Base-by-base conservation (phyloP, 2,888 invertebrate species). In the Octodonta nipae region DNA sequence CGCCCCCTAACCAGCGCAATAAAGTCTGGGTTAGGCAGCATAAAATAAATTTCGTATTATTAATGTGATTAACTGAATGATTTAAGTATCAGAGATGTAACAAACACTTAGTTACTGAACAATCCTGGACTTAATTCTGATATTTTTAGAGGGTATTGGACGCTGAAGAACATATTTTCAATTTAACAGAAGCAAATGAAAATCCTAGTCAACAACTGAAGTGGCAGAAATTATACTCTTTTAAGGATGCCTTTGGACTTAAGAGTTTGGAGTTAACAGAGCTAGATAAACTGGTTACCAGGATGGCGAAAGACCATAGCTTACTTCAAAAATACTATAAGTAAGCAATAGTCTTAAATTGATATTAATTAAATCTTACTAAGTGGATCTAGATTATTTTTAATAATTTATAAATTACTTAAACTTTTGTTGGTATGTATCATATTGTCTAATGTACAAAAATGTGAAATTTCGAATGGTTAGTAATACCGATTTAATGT, bases 141-240 rank as follows among this genome's bases (percentile, higher is more conserved):
- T 33, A 30, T 4, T 36, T 40, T 6, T 26, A 80, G 79, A 65
- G 63, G 42, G 71, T 81, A 0, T 51, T 69, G 15, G 75, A 78
- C 47, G 72, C 75, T 33, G 67, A 75, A 4, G 79, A 76, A 34
- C 86, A 76, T 67, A 74, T 73, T 5, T 78, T 80, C 52, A 82
- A 88, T 56, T 56, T 89, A 12, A 79, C 78, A 0, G 67, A 70
- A 50, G 82, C 86, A 0, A 85, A 84, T 38, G 44, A 61, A 22
- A 57, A 64, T n/a, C 81, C 84, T 0, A 60, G 11, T 22, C 10
- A 2, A n/a, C 10, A 22, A 10, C 12, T 26, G 12, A 12, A 63
- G 5, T 86, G 86, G 85, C 73, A 69, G 47, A 66, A 73, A 52
- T 70, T 82, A 10, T 87, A 86, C 52, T 69, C 74, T 10, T 78